A percentile compares a stretch with the other conserved stretches of the same genome.
These are phyloP conservation scores for Cyrtorhinus lividipennis DNA, from an alignment of 1,140 invertebrate genomes.

Conservation along the genomic window DNA sequence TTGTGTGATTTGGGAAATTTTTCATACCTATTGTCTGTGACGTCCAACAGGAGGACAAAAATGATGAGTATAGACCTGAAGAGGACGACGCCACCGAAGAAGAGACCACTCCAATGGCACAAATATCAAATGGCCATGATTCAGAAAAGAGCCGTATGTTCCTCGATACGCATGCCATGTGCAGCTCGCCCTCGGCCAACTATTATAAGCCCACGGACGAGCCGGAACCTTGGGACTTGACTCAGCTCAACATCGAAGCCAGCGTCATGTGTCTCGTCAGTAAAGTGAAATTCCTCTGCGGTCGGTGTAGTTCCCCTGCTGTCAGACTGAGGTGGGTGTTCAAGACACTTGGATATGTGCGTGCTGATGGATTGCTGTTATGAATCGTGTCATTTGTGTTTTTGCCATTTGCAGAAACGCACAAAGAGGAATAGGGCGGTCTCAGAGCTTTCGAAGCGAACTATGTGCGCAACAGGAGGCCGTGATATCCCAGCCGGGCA, in stretches of 20 bases:
- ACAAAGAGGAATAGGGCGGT: constrained; percentile 26
- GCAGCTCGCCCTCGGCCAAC: constrained; percentile 59
- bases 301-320: constrained; percentile 52
- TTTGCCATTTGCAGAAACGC: no score
- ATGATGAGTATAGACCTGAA: neutral
- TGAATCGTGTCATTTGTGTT: no score
- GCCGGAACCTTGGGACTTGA: constrained; percentile 76
- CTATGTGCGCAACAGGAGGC: constrained; percentile 19
- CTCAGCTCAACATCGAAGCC: constrained; percentile 76
- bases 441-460: constrained; percentile 29
- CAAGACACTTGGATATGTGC: neutral
- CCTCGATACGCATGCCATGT: constrained; percentile 57
- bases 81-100: constrained; percentile 15
- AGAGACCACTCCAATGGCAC: neutral
- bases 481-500: constrained; percentile 34
- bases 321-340: constrained; percentile 34
- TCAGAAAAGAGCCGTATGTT: constrained; percentile 34
- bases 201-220: constrained; percentile 70
- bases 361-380: no score
- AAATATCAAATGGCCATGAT: constrained; percentile 24
- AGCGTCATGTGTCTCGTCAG: constrained; percentile 73
- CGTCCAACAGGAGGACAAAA: neutral
- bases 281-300: constrained; percentile 62
- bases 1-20: no score
- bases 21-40: no score